Evolutionary conservation across 1,140 invertebrate species (phyloP), one percentile per base, ranked within the genome.

Genomic region (Aphaenogaster rudis): DNA sequence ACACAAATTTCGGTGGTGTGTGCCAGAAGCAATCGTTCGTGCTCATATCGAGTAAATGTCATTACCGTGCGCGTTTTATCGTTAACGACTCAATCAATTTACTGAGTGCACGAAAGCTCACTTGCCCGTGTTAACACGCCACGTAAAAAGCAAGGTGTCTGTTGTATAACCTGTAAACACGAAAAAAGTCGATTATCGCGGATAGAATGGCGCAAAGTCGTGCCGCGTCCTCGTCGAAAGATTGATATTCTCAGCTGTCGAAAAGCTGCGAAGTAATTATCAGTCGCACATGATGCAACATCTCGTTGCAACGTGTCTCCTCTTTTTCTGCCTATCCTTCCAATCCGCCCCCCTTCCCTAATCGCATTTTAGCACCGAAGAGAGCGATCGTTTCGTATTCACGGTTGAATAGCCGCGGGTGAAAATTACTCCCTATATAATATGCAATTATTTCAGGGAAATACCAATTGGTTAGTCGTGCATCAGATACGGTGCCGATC

Each of bases 401-500:
- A 91, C 90, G 90, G 90, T 91, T 91, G 90, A 90, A 91, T 39
- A 82, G 67, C 63, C 78, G 86, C 90, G 89, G 82, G 72, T 88
- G 89, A 91, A 91, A 91, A 91, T 86, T 88, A 84, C 86, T 88
- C 77, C 54, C 21, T 48, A 64, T 63, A 79, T 74, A 91, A 91
- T 90, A 36, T 90, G 61, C 88, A 91, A 91, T 91, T 91, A 91
- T 91, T 86, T 84, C 76, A 88, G 90, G 64, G 82, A 91, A 91
- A 91, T 91, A 84, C 87, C 90, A 90, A 91, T 91, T 91, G 87
- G 86, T 91, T 90, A 88, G 72, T 80, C 89, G 89, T 88, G 66
- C 90, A 91, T 91, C 89, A 89, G 89, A 90, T 88, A 85, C 36
- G 57, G 64, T 42, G 72, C 79, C 67, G 71, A 48, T 90, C 78